These are phyloP conservation scores for Ploceus nigricollis DNA, from an alignment of 2,113 vertebrate genomes.

Conservation along the genomic window DNA sequence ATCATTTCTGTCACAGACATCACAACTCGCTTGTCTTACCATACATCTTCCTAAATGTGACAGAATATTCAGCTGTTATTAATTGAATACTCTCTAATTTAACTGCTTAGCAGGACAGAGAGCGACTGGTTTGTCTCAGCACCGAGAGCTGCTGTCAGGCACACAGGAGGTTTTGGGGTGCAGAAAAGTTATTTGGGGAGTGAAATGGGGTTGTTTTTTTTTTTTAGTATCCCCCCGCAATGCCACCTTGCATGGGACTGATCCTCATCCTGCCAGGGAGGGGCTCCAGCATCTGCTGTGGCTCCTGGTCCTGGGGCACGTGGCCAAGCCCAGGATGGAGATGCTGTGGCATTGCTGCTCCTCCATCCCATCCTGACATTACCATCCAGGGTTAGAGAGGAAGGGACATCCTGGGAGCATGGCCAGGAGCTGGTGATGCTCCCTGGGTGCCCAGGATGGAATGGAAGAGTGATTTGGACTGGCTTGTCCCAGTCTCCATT, in stretches of 20 bases:
- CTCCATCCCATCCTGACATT: not conserved
- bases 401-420: fast-evolving
- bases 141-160: slow-evolving; percentile 32
- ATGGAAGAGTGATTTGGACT: not conserved
- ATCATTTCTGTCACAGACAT: slow-evolving; percentile 96
- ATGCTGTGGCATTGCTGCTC: not conserved
- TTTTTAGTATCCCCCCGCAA: not conserved
- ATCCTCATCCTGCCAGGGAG: not conserved
- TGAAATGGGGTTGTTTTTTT: not conserved
- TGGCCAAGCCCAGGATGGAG: not conserved
- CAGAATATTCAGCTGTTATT: slow-evolving; percentile 90
- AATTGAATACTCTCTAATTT: slow-evolving; percentile 92
- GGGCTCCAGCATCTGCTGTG: not conserved
- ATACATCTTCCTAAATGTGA: slow-evolving; percentile 92
- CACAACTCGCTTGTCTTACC: slow-evolving; percentile 92
- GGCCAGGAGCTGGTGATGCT: not conserved
- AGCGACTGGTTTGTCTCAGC: slow-evolving; percentile 75
- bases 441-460: not conserved
- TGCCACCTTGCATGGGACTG: not conserved
- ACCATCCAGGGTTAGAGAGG: fast-evolving
- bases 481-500: not conserved
- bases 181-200: not conserved
- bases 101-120: slow-evolving; percentile 75
- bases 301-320: not conserved
- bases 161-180: not conserved